A percentile compares a stretch with the other conserved stretches of the same genome.
These are phyloP conservation scores for Nymphalis polychloros DNA, from an alignment of 2,888 invertebrate species.

Conservation along the genomic window DNA sequence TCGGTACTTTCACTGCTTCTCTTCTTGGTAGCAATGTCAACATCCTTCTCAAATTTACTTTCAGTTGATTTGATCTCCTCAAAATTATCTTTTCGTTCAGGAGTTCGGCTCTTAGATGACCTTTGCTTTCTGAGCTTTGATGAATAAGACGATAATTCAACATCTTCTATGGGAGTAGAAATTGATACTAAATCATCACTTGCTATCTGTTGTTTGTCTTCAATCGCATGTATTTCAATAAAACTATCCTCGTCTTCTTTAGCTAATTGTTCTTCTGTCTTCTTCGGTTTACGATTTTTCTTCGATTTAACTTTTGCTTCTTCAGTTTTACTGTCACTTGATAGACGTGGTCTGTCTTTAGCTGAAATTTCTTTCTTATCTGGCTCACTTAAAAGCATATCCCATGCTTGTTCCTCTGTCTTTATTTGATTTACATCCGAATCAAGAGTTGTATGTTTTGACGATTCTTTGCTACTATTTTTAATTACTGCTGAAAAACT, in stretches of 20 bases:
- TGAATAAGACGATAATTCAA: constrained; percentile 55
- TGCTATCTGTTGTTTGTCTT: constrained; percentile 61
- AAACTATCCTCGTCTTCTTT: constrained; percentile 73
- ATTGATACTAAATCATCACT: constrained; percentile 71
- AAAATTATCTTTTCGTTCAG: constrained; percentile 50
- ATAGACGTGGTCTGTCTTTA: constrained; percentile 43
- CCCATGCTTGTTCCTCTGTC: constrained; percentile 75
- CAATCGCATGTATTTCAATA: constrained; percentile 75
- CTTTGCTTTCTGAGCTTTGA: constrained; percentile 62
- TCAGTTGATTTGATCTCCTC: constrained; percentile 47
- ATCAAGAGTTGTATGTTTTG: constrained; percentile 17
- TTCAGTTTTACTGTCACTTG: constrained; percentile 48
- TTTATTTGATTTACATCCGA: constrained; percentile 46
- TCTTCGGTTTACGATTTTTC: constrained; percentile 60
- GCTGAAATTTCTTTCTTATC: constrained; percentile 47
- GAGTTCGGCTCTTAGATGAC: constrained; percentile 56
- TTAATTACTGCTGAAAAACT: constrained; percentile 9
- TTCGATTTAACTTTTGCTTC: constrained; percentile 64
- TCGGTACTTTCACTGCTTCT: constrained; percentile 42
- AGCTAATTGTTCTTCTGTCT: constrained; percentile 58
- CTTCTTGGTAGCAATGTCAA: constrained; percentile 43
- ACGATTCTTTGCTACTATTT: constrained; percentile 6
- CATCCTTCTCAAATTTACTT: constrained; percentile 45
- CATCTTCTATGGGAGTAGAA: constrained; percentile 64
- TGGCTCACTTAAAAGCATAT: constrained; percentile 66